Conservation (phyloP, 2,797 vertebrate species). For the Acanthis flammea region DNA sequence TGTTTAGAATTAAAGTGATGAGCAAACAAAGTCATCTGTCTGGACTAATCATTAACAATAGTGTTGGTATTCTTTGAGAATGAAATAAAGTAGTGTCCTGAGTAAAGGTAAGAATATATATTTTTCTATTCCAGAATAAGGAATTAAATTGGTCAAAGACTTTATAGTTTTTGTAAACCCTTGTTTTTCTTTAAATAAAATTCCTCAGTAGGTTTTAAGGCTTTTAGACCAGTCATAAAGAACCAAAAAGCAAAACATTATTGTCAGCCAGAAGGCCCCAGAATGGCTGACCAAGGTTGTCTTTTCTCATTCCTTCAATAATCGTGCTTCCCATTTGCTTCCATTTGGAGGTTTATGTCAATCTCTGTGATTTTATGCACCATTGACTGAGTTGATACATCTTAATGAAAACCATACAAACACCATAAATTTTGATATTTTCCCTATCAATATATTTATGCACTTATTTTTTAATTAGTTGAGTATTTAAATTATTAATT, state of each 20-base stretch:
- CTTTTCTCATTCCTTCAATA: background rate
- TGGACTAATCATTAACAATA: background rate
- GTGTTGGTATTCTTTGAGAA: background rate
- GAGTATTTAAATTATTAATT: background rate
- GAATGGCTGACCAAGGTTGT: background rate
- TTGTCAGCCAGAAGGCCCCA: fast-evolving
- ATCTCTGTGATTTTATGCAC: background rate
- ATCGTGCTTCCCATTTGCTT: background rate
- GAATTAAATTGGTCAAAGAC: background rate
- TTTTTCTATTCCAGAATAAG: background rate
- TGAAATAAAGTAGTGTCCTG: background rate
- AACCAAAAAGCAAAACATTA: background rate
- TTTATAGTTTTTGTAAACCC: background rate
- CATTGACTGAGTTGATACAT: background rate
- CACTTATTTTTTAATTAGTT: background rate
- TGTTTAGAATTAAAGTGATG: background rate
- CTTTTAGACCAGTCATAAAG: background rate
- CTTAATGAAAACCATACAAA: background rate
- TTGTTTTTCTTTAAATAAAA: background rate
- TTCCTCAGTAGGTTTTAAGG: background rate
- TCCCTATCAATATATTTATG: background rate
- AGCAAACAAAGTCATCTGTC: background rate
- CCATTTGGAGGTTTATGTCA: background rate
- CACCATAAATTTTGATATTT: background rate
- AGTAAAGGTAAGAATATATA: background rate